Percentiles rank a stretch among this genome's conserved stretches.
phyloP scores from a whole-genome alignment of 2,113 vertebrate genomes.

The Patagioenas fasciata region DNA sequence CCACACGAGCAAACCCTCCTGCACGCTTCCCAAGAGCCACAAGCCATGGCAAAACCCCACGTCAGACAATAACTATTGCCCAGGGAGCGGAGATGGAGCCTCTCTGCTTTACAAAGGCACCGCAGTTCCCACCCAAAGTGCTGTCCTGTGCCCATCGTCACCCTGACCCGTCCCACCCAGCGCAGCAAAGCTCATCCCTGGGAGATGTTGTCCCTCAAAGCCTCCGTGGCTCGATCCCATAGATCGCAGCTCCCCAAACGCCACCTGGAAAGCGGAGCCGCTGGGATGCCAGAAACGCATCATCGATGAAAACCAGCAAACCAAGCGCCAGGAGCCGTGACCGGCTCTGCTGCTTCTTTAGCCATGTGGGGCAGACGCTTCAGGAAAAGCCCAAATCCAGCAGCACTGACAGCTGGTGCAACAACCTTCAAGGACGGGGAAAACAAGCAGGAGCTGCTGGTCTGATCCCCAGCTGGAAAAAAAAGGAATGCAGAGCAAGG shows the following conservation, averaged over 20 bases:
- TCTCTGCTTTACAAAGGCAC: background rate
- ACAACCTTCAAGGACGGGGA: background rate
- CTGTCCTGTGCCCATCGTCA: background rate
- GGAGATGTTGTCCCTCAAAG: background rate
- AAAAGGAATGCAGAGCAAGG: background rate
- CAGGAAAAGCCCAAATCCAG: background rate
- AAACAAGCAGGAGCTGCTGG: background rate
- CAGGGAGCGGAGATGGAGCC: background rate
- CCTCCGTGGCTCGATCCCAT: background rate
- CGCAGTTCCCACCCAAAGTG: background rate
- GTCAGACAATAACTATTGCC: background rate
- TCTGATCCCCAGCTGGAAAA: background rate
- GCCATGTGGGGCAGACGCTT: background rate
- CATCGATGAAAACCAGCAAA: background rate
- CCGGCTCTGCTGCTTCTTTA: background rate
- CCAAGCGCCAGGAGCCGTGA: fast-evolving
- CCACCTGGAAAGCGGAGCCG: fast-evolving
- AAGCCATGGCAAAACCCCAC: fast-evolving
- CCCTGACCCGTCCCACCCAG: fast-evolving
- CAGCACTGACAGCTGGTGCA: background rate
- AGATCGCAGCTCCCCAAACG: fast-evolving
- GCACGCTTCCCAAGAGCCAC: background rate
- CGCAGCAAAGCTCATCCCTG: fast-evolving
- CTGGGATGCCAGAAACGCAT: background rate
- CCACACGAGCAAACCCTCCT: background rate